Conservation (phyloP, 2,888 invertebrate species). For the Ophraella communa region DNA sequence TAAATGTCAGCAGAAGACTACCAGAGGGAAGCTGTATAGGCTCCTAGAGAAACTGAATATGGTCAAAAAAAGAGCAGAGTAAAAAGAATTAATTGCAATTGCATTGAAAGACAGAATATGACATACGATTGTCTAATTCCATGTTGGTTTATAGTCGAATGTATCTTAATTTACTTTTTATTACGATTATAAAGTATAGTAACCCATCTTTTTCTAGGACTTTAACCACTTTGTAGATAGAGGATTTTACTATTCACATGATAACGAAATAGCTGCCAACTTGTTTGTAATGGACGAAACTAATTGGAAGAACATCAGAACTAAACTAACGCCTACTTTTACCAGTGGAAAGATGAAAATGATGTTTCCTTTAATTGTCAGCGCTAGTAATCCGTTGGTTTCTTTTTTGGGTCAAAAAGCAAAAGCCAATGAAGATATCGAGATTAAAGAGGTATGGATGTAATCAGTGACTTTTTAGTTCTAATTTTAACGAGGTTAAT, state of each 20-base stretch:
- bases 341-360: constrained; percentile 60
- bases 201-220: constrained; percentile 27
- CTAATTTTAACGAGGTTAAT: too few relatives aligned
- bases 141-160: too few relatives aligned
- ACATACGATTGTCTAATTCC: too few relatives aligned
- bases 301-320: constrained; percentile 67
- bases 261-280: constrained; percentile 59
- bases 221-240: constrained; percentile 44
- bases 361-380: constrained; percentile 53
- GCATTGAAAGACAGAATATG: too few relatives aligned
- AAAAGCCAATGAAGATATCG: constrained; percentile 48
- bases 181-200: too few relatives aligned
- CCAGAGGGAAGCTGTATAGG: too few relatives aligned
- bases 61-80: too few relatives aligned
- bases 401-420: constrained; percentile 40
- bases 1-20: too few relatives aligned
- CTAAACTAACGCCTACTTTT: constrained; percentile 67
- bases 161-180: too few relatives aligned
- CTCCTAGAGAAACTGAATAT: too few relatives aligned
- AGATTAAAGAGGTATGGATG: constrained; percentile 56
- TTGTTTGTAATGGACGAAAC: constrained; percentile 64
- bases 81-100: too few relatives aligned
- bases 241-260: constrained; percentile 49
- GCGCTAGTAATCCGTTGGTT: constrained; percentile 47
- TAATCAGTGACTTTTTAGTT: too few relatives aligned